phyloP scores from a whole-genome alignment of 23 tunicate genomes.

The Halocynthia aurantium region DNA sequence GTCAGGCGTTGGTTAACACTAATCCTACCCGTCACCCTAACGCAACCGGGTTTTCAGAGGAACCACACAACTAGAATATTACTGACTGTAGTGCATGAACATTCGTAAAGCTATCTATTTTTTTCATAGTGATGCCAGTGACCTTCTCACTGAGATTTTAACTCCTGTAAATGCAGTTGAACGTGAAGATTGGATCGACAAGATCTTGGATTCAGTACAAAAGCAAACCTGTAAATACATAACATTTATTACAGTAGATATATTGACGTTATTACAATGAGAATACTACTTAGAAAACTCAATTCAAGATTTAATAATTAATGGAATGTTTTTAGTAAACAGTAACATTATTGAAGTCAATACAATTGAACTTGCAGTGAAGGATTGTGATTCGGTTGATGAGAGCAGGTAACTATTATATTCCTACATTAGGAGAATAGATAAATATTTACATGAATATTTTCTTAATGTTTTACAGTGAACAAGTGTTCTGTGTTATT shows the following conservation, averaged over 20 bases:
- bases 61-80: too few species aligned
- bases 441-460: neutral
- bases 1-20: too few species aligned
- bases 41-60: too few species aligned
- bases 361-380: slow-evolving; percentile 42
- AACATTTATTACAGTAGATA: neutral
- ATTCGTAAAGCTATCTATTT: neutral
- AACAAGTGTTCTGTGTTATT: slow-evolving; percentile 41
- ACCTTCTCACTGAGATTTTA: slow-evolving; percentile 33
- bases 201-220: slow-evolving; percentile 58
- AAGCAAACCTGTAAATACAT: slow-evolving; percentile 53
- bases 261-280: neutral
- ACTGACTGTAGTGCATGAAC: neutral
- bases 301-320: neutral
- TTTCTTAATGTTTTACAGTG: slow-evolving; percentile 25
- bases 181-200: slow-evolving; percentile 76
- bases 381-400: slow-evolving; percentile 41
- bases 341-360: slow-evolving; percentile 46
- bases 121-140: slow-evolving; percentile 56
- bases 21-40: neutral
- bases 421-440: neutral
- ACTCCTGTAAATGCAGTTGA: slow-evolving; percentile 59
- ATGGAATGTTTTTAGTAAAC: slow-evolving; percentile 30
- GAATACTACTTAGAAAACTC: too few species aligned
- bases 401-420: slow-evolving; percentile 31